Percentiles rank a stretch among this genome's conserved stretches.
phyloP scores from a whole-genome alignment of 1,140 invertebrate genomes.

The Aradophagus sp. region DNA sequence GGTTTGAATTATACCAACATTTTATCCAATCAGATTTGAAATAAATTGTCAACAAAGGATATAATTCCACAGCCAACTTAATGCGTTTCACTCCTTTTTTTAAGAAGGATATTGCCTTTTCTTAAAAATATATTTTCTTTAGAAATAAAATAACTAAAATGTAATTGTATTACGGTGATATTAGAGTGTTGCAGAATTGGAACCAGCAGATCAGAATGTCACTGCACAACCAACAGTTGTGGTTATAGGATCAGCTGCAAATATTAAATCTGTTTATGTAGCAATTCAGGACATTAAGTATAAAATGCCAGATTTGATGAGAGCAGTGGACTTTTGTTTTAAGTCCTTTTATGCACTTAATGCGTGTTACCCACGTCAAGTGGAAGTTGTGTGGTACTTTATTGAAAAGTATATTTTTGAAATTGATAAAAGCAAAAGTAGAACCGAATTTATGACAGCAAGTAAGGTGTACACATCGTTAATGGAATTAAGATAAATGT shows the following conservation, averaged over 20 bases:
- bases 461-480: conserved; percentile 12
- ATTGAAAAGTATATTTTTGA: conserved; percentile 23
- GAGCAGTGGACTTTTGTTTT: conserved; percentile 14
- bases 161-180: too few species aligned
- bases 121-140: too few species aligned
- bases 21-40: too few species aligned
- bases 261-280: conserved; percentile 5
- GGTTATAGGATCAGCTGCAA: conserved; percentile 1
- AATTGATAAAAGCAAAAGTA: conserved; percentile 9
- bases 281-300: conserved; percentile 2
- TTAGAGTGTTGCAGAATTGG: too few species aligned
- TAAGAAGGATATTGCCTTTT: too few species aligned
- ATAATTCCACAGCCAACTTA: too few species aligned
- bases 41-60: too few species aligned
- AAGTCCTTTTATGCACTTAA: conserved; percentile 16
- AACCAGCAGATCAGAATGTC: neutral
- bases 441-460: conserved; percentile 3
- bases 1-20: too few species aligned
- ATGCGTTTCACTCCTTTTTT: too few species aligned
- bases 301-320: conserved; percentile 6
- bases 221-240: conserved; percentile 12
- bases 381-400: conserved; percentile 16
- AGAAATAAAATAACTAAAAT: too few species aligned
- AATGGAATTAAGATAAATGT: too few species aligned
- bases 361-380: conserved; percentile 6